phyloP scores from a whole-genome alignment of 2,113 vertebrate genomes.

The Suricata suricatta region DNA sequence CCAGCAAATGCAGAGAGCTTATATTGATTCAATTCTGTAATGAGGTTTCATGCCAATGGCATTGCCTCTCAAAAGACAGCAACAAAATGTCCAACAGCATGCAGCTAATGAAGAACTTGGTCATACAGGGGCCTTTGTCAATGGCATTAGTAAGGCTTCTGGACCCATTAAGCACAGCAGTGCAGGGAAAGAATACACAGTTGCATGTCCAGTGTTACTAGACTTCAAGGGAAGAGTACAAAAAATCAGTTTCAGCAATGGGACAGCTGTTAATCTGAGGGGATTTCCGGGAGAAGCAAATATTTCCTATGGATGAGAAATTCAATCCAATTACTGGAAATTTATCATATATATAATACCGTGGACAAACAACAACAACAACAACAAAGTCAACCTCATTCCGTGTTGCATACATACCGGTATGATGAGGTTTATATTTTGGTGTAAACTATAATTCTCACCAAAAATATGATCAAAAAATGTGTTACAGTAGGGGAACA shows the following conservation, averaged over 20 bases:
- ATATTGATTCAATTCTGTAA: conserved; percentile 61
- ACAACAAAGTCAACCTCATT: not conserved
- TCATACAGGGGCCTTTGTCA: conserved; percentile 2
- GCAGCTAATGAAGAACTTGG: conserved; percentile 47
- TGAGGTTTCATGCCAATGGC: conserved; percentile 1
- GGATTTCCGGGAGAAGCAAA: not conserved
- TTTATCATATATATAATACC: not conserved
- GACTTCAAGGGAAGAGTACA: not conserved
- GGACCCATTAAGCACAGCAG: not conserved
- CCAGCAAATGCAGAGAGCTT: conserved; percentile 49
- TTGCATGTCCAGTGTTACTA: not conserved
- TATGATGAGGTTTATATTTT: not conserved
- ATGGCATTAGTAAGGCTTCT: not conserved
- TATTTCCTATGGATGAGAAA: not conserved
- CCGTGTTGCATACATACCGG: not conserved
- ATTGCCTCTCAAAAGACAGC: conserved; percentile 5
- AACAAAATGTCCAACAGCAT: not conserved
- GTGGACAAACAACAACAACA: too few species aligned
- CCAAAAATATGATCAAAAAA: not conserved
- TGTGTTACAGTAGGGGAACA: not conserved
- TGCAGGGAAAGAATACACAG: not conserved
- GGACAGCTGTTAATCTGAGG: not conserved
- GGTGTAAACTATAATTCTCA: not conserved
- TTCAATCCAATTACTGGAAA: not conserved
- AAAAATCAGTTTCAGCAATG: not conserved